Conservation (phyloP, 2,113 vertebrate species). For the Apteryx owenii region DNA sequence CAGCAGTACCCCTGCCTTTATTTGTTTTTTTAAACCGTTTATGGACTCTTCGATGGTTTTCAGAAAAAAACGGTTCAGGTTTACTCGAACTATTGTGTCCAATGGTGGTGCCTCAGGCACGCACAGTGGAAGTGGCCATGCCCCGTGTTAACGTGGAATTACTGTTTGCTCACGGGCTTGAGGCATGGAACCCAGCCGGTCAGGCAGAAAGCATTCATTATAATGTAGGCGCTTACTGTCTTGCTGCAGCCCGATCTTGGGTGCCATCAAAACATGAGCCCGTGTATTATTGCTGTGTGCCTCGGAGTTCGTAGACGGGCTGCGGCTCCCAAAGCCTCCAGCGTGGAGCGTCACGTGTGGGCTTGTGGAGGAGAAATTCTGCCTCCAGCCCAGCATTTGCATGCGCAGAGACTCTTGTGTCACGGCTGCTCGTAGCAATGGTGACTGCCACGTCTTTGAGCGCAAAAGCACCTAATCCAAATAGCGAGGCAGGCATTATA, state of each 20-base stretch:
- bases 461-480: background rate
- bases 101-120: constrained; percentile 42
- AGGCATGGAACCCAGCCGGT: constrained; percentile 50
- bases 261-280: constrained; percentile 34
- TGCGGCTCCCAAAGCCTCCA: background rate
- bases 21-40: background rate
- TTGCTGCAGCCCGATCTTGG: background rate
- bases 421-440: background rate
- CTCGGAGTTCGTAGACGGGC: constrained; percentile 45
- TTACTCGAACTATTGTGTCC: background rate
- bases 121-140: constrained; percentile 11
- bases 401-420: constrained; percentile 48
- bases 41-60: background rate
- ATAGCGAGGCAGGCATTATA: background rate
- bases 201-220: constrained; percentile 42
- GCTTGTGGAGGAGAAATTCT: constrained; percentile 49
- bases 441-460: constrained; percentile 12
- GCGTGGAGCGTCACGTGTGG: background rate
- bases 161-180: constrained; percentile 32
- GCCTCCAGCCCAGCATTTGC: constrained; percentile 41
- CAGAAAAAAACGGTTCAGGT: background rate
- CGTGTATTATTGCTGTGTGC: constrained; percentile 35
- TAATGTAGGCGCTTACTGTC: constrained; percentile 24
- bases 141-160: constrained; percentile 42
- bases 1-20: background rate